Percentiles rank a stretch among this genome's conserved stretches.
These are phyloP conservation scores for Nematostella vectensis DNA, from an alignment of 92 coral and sea anemone species.

Conservation along the genomic window DNA sequence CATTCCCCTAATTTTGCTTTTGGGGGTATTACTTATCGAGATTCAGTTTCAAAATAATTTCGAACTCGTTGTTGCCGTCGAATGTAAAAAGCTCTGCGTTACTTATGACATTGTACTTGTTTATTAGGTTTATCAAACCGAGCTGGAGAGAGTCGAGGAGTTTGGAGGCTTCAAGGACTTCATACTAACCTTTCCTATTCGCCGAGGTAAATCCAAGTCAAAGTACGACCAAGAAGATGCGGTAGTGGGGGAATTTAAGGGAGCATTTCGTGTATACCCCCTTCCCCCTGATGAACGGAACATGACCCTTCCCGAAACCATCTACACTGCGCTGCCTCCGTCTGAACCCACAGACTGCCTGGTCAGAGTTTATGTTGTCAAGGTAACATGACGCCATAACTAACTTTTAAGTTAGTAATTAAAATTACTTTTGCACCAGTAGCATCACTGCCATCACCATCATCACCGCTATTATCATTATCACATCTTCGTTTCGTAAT, in stretches of 20 bases:
- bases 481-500: too few species aligned
- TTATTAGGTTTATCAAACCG: constrained; percentile 68
- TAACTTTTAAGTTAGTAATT: too few species aligned
- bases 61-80: not conserved
- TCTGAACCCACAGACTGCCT: constrained; percentile 58
- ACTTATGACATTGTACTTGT: too few species aligned
- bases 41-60: not conserved
- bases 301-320: constrained; percentile 47
- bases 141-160: constrained; percentile 58
- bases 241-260: constrained; percentile 89
- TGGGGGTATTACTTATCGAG: not conserved
- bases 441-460: too few species aligned
- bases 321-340: constrained; percentile 42
- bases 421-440: too few species aligned
- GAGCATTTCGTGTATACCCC: constrained; percentile 76
- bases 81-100: too few species aligned
- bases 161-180: constrained; percentile 69
- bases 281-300: constrained; percentile 58
- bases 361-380: constrained; percentile 69
- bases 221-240: constrained; percentile 74
- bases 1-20: not conserved
- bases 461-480: too few species aligned
- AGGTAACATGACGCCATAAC: constrained; percentile 28
- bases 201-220: constrained; percentile 60
- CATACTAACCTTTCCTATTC: constrained; percentile 58